phyloP scores from a whole-genome alignment of 2,888 invertebrate genomes.

The Nymphalis c-album region DNA sequence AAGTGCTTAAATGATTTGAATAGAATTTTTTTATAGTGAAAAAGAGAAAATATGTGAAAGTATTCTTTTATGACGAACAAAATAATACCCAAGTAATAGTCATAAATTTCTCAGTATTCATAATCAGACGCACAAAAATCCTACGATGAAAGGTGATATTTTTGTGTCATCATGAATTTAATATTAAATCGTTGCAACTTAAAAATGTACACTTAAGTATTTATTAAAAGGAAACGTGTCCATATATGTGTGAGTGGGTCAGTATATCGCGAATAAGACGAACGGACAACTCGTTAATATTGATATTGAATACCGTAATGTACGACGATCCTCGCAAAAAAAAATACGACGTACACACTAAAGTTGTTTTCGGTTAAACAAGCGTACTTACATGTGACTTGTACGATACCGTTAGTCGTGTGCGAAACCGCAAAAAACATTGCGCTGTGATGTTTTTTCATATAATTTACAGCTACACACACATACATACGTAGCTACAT shows the following conservation, averaged over 20 bases:
- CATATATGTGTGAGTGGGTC: slow-evolving; percentile 34
- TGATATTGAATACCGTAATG: slow-evolving; percentile 27
- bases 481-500: background rate
- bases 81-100: no score
- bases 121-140: no score
- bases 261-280: slow-evolving; percentile 27
- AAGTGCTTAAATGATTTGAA: no score
- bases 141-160: no score
- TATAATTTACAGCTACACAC: slow-evolving; percentile 58
- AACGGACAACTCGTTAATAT: slow-evolving; percentile 28
- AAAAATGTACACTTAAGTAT: no score
- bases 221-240: slow-evolving; percentile 23
- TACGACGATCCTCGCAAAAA: slow-evolving; percentile 16
- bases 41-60: no score
- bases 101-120: no score
- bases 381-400: slow-evolving; percentile 41
- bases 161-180: no score
- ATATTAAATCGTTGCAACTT: no score
- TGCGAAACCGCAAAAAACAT: slow-evolving; percentile 54
- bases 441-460: slow-evolving; percentile 49
- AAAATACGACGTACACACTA: slow-evolving; percentile 13
- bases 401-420: slow-evolving; percentile 52
- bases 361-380: slow-evolving; percentile 39
- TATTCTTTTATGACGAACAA: no score
- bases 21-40: no score